Base-by-base conservation (phyloP, 2,113 vertebrate species). In the Vanacampus margaritifer region DNA sequence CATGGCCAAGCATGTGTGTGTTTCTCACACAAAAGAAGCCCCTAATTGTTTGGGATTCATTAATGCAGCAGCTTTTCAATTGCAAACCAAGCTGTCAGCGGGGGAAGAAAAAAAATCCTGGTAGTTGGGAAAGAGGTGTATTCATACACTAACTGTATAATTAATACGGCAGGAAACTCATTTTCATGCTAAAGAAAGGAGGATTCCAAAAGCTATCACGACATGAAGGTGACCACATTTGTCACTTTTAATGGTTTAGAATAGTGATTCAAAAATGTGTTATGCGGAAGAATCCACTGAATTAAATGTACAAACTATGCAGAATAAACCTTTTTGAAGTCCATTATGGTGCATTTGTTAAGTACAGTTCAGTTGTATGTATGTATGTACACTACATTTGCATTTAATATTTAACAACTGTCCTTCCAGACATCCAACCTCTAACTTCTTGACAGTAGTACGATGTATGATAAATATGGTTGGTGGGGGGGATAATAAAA, bases 41-140 rank as follows among this genome's bases (percentile, higher is more conserved):
- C 76, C 81, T 89, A 90, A 90, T 88, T 89, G 87, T 89, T 89
- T 89, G 84, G 85, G 83, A 87, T 86, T 90, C 86, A 88, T 90
- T 90, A 91, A 90, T 87, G 86, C 86, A 88, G 81, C 86, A 85
- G 85, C 89, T 87, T 89, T 88, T 88, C 84, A 86, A 89, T 85
- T 83, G 88, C 79, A 88, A 83, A 83, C 82, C 82, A 86, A 89
- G 86, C 89, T 89, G 87, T 90, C 87, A 86, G 75, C 69, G 12
- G 76, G 26, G 12, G 73, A 70, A 17, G 45, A 76, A 54, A 48
- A 78, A 73, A 73, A 74, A 68, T 73, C 73, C 80, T 69, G 69
- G 75, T 79, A 72, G 81, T 81, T 70, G 74, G 79, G 82, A 87
- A 84, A 81, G 85, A 89, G 83, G 82, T 84, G 81, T 75, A 76